Evolutionary conservation across 2,797 vertebrate species (phyloP).

Genomic region (Centroberyx gerrardi): DNA sequence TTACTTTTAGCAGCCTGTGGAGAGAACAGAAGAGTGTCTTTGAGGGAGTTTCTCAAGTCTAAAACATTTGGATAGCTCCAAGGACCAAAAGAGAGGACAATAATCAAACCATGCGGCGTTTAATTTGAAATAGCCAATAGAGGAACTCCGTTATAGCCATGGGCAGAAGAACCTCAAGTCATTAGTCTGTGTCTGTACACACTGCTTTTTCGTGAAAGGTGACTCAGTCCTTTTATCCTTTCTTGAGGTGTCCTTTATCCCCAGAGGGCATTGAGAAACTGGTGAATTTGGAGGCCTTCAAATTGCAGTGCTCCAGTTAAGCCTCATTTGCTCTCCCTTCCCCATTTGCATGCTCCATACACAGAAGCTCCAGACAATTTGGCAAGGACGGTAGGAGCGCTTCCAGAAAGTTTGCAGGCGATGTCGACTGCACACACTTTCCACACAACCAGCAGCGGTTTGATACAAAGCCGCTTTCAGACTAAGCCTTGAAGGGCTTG

Average conservation of each 20-base stretch:
- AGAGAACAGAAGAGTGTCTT: background rate
- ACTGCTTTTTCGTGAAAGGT: conserved; percentile 21
- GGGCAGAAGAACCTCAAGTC: background rate
- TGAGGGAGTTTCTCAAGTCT: background rate
- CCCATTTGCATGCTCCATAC: conserved; percentile 64
- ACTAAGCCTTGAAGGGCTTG: conserved; percentile 32
- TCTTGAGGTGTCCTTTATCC: conserved; percentile 16
- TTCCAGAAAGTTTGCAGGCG: conserved; percentile 45
- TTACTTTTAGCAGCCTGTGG: conserved; percentile 1
- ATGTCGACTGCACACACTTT: conserved; percentile 32
- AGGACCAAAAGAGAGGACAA: background rate
- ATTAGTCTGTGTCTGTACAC: conserved; percentile 10
- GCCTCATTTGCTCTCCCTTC: conserved; percentile 59
- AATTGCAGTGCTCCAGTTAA: conserved; percentile 51
- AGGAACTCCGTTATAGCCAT: conserved; percentile 4
- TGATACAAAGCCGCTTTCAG: conserved; percentile 55
- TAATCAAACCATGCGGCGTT: background rate
- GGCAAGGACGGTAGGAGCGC: conserved; percentile 29
- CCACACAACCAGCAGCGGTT: conserved; percentile 40
- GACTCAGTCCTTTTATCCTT: conserved; percentile 1
- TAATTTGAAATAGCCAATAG: conserved; percentile 15
- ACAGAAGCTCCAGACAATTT: conserved; percentile 59
- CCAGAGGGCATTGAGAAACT: conserved; percentile 6
- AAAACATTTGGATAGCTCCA: background rate
- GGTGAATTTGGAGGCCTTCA: conserved; percentile 31